Evolutionary conservation across 2,113 vertebrate species (phyloP).

Genomic region (Deroptyus accipitrinus): DNA sequence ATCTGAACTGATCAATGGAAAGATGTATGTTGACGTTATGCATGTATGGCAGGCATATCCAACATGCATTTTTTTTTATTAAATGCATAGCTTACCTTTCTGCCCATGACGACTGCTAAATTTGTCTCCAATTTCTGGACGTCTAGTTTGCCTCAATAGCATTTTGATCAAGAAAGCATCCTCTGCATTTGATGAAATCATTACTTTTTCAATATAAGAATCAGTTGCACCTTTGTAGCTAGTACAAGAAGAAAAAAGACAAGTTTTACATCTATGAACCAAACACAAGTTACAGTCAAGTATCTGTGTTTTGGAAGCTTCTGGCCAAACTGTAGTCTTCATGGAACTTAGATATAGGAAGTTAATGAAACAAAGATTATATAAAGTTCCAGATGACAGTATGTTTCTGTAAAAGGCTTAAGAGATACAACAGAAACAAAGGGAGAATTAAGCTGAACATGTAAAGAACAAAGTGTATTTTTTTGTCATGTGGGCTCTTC

Average conservation of each 20-base stretch:
- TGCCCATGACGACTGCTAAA: constrained; percentile 98
- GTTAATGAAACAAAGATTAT: background rate
- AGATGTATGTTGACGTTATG: background rate
- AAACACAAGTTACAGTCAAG: background rate
- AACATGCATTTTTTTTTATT: background rate
- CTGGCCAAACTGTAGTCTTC: background rate
- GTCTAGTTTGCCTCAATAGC: constrained; percentile 93
- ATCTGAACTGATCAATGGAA: background rate
- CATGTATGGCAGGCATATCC: background rate
- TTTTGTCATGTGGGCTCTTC: background rate
- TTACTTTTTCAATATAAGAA: constrained; percentile 97
- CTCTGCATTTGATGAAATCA: constrained; percentile 98
- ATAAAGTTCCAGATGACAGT: background rate
- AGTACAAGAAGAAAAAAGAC: constrained; percentile 19
- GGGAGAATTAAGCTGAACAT: background rate
- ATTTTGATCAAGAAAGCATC: constrained; percentile 99
- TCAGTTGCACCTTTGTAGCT: constrained; percentile 97
- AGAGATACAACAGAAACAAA: background rate
- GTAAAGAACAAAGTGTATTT: background rate
- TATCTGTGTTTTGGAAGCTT: background rate
- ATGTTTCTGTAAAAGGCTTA: background rate
- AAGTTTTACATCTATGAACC: background rate
- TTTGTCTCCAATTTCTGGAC: constrained; percentile 97
- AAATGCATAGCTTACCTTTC: constrained; percentile 82
- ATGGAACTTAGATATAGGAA: background rate